phyloP scores from a whole-genome alignment of 2,797 vertebrate genomes.

The Poeciliopsis paucimaculata region DNA sequence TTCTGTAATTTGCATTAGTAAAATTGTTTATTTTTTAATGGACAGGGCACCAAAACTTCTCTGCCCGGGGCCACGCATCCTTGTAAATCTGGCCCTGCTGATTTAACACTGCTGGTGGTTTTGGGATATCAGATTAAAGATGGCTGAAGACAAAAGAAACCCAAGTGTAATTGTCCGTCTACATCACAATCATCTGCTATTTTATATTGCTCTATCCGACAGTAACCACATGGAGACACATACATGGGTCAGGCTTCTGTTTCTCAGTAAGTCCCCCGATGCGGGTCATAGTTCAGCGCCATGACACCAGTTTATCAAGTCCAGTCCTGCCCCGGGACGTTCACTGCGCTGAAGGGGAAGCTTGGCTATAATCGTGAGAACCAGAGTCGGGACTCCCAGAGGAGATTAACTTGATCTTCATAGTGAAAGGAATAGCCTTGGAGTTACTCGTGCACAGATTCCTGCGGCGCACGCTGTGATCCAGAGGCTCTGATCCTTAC shows the following conservation, averaged over 20 bases:
- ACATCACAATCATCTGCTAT: not conserved
- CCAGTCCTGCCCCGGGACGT: slow-evolving; percentile 1
- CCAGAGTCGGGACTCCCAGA: slow-evolving; percentile 50
- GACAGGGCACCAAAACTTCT: no score
- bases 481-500: slow-evolving; percentile 53
- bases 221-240: not conserved
- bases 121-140: not conserved
- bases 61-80: no score
- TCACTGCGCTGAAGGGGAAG: slow-evolving; percentile 10
- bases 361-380: slow-evolving; percentile 59
- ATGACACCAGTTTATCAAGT: slow-evolving; percentile 1
- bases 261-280: not conserved
- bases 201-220: not conserved
- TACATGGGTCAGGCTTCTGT: not conserved
- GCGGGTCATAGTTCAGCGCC: slow-evolving; percentile 2
- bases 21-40: no score
- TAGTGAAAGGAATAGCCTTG: slow-evolving; percentile 50
- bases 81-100: no score
- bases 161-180: not conserved
- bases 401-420: slow-evolving; percentile 62
- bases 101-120: not conserved
- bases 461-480: slow-evolving; percentile 17
- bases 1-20: no score
- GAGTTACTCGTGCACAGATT: slow-evolving; percentile 27
- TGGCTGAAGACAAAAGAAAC: not conserved